These are phyloP conservation scores for Paracentrotus lividus DNA, from an alignment of 53 echinoderm and acorn worm genomes.

Conservation along the genomic window DNA sequence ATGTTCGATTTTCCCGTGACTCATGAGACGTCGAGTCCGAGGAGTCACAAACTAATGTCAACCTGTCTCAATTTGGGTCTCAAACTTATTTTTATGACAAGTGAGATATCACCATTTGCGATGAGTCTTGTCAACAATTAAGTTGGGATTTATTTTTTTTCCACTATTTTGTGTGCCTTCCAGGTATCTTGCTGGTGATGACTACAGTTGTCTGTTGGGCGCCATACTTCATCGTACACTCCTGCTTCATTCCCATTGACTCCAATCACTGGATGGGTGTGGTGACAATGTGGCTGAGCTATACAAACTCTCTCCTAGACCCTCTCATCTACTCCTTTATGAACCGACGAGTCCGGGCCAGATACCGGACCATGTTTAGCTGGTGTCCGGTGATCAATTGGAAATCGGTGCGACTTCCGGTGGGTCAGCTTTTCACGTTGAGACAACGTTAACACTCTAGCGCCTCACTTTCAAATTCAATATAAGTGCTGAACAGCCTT, in stretches of 20 bases:
- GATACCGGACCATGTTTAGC: slow-evolving; percentile 1
- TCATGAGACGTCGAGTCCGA: too few relatives aligned
- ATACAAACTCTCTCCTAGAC: slow-evolving; percentile 45
- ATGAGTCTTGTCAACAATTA: too few relatives aligned
- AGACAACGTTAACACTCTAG: too few relatives aligned
- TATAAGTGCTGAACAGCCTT: too few relatives aligned
- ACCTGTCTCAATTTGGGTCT: too few relatives aligned
- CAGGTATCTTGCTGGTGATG: slow-evolving; percentile 55
- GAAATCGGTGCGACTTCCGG: neutral
- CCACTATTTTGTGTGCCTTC: too few relatives aligned
- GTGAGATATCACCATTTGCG: too few relatives aligned
- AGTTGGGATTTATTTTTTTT: too few relatives aligned
- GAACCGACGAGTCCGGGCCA: slow-evolving; percentile 48
- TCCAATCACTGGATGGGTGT: slow-evolving; percentile 26
- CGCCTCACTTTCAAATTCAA: too few relatives aligned
- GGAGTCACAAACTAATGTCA: too few relatives aligned
- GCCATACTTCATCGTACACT: slow-evolving; percentile 54
- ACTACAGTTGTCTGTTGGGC: slow-evolving; percentile 52
- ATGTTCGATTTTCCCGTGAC: too few relatives aligned
- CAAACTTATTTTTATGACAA: too few relatives aligned
- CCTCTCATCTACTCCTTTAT: slow-evolving; percentile 48
- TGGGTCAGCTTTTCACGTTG: neutral
- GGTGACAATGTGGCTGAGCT: slow-evolving; percentile 51
- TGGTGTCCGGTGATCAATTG: neutral
- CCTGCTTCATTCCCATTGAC: slow-evolving; percentile 31